A percentile compares a stretch with the other conserved stretches of the same genome.
Evolutionary conservation across 2,888 invertebrate species (phyloP).

Genomic region (Osedax fenrisi): DNA sequence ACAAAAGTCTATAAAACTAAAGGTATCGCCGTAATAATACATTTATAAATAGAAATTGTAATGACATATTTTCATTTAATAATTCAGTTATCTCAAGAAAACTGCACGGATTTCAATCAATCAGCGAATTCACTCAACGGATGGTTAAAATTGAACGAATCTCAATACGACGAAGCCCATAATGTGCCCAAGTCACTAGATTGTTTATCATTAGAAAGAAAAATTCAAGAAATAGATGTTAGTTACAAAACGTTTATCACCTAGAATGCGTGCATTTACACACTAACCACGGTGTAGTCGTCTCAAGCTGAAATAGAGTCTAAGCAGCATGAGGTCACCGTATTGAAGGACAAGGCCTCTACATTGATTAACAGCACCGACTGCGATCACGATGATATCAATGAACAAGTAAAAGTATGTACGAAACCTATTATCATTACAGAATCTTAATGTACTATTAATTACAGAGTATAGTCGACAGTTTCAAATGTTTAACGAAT

Average conservation of each 20-base stretch:
- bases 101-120: not conserved
- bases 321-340: not conserved
- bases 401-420: not conserved
- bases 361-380: not conserved
- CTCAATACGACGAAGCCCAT: no score
- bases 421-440: not conserved
- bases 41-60: no score
- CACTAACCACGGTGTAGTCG: not conserved
- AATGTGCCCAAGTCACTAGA: no score
- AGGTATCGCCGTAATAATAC: no score
- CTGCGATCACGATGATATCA: not conserved
- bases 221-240: not conserved
- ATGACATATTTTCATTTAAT: no score
- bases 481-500: not conserved
- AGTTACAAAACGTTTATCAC: not conserved
- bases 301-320: not conserved
- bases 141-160: not conserved
- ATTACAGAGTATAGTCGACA: not conserved
- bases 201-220: not conserved
- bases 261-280: no score
- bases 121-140: not conserved
- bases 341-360: not conserved
- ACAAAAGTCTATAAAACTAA: no score
- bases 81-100: not conserved
- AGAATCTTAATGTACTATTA: not conserved